Percentiles rank a stretch among this genome's conserved stretches.
These are phyloP conservation scores for Nysson spinosus DNA, from an alignment of 2,888 invertebrate genomes.

Conservation along the genomic window DNA sequence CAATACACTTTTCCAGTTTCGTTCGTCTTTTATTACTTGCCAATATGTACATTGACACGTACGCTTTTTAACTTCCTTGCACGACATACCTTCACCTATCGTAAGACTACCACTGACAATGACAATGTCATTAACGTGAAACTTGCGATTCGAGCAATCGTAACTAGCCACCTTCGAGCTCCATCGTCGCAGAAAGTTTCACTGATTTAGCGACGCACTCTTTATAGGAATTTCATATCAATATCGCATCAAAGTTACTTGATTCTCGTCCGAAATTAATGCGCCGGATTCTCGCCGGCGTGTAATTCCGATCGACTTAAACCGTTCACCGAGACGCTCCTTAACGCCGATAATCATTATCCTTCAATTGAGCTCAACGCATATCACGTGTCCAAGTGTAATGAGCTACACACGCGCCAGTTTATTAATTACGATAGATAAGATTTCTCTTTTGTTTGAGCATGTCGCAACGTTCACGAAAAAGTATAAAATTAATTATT, in stretches of 20 bases:
- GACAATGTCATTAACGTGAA: not conserved
- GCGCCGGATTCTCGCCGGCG: not conserved
- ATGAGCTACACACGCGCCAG: constrained; percentile 46
- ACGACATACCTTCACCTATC: not conserved
- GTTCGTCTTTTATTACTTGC: no score
- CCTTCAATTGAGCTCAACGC: constrained; percentile 47
- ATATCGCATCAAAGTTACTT: constrained; percentile 1
- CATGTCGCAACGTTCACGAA: constrained; percentile 75
- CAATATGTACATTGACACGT: no score
- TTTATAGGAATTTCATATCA: constrained; percentile 6
- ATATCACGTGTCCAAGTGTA: constrained; percentile 42
- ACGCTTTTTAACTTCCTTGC: no score
- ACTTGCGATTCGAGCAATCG: not conserved
- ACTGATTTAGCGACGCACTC: constrained; percentile 8
- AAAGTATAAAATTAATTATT: constrained; percentile 76
- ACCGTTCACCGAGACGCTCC: constrained; percentile 41
- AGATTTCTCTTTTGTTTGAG: constrained; percentile 71
- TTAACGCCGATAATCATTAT: constrained; percentile 40
- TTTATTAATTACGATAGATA: constrained; percentile 67
- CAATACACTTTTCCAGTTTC: not conserved
- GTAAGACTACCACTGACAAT: not conserved
- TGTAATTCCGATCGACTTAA: not conserved
- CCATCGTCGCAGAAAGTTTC: constrained; percentile 7
- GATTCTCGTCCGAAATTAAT: not conserved
- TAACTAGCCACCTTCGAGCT: constrained; percentile 13